Conservation (phyloP, 2,888 invertebrate species). For the Sphaerophoria rueppellii region DNA sequence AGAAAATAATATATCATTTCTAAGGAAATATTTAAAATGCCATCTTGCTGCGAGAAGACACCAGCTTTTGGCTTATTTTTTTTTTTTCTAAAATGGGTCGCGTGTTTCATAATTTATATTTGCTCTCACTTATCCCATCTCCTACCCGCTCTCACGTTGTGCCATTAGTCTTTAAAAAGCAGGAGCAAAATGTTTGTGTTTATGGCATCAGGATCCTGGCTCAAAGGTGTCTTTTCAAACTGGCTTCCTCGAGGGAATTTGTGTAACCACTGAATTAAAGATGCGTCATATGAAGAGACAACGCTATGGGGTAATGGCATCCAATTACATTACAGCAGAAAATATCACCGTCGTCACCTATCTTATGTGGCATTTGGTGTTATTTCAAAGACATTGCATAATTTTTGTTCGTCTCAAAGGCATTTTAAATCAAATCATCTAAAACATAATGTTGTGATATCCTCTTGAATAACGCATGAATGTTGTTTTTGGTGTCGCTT, state of each 20-base stretch:
- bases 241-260: not conserved
- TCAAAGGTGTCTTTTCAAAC: not conserved
- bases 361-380: not conserved
- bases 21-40: constrained; percentile 49
- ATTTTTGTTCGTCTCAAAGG: constrained; percentile 3
- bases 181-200: not conserved
- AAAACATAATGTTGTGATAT: not conserved
- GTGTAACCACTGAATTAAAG: constrained; percentile 37
- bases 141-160: no score
- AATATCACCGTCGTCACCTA: constrained; percentile 5
- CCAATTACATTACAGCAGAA: constrained; percentile 39
- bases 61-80: not conserved
- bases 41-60: constrained; percentile 34
- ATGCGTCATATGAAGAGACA: constrained; percentile 41
- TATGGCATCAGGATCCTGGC: not conserved
- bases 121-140: not conserved
- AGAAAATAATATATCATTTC: constrained; percentile 38
- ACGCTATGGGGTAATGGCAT: constrained; percentile 48
- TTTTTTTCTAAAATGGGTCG: not conserved
- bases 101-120: constrained; percentile 15
- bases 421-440: constrained; percentile 49
- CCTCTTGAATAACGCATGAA: constrained; percentile 11
- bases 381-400: constrained; percentile 34
- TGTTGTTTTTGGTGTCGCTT: not conserved
- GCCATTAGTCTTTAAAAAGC: not conserved